Evolutionary conservation across 2,888 invertebrate species (phyloP), one percentile per base, ranked within the genome.

Genomic region (Sthenelais limicola): DNA sequence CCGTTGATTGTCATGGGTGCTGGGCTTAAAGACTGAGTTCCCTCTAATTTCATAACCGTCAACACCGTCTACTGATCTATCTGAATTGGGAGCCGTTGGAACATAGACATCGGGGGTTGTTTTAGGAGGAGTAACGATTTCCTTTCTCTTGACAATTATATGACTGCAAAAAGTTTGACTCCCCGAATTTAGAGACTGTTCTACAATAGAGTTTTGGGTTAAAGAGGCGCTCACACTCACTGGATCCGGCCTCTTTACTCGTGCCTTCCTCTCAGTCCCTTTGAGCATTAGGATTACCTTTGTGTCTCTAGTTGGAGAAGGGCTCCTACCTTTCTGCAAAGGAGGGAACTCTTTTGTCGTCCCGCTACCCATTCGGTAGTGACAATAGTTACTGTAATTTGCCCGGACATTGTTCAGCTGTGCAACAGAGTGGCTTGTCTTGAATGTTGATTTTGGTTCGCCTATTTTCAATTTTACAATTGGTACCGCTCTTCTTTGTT

Each of bases 141-240:
- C 56, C 24, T 56, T 56, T 33, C 56, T 32, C 21, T 56, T 56
- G 30, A 56, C 56, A n/a, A 56, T 56, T 33, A 56, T 18, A 33
- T 56, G 56, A 32, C 56, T 33, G 56, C 32, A 56, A 15, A 56
- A 56, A 3, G n/a, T 24, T 15, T 56, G 56, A 15, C 33, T 56
- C 12, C 28, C 32, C 1, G 56, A 43, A 12, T 43, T 28, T 33
- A 33, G 56, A 2, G n/a, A 18, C 30, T n/a, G 56, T 28, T 2
- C 43, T 43, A 18, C 43, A 43, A 9, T 18, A 43, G 12, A 43
- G 43, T 43, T 43, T 43, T 43, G 12, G 15, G n/a, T n/a, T 32
- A 33, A 28, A 56, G 30, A n/a, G 15, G 56, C n/a, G n/a, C n/a
- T n/a, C n/a, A n/a, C n/a, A n/a, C n/a, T n/a, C n/a, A n/a, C n/a